Evolutionary conservation across 92 coral and sea anemone species (phyloP), one percentile per base, ranked within the genome.

Genomic region (Paramuricea clavata): DNA sequence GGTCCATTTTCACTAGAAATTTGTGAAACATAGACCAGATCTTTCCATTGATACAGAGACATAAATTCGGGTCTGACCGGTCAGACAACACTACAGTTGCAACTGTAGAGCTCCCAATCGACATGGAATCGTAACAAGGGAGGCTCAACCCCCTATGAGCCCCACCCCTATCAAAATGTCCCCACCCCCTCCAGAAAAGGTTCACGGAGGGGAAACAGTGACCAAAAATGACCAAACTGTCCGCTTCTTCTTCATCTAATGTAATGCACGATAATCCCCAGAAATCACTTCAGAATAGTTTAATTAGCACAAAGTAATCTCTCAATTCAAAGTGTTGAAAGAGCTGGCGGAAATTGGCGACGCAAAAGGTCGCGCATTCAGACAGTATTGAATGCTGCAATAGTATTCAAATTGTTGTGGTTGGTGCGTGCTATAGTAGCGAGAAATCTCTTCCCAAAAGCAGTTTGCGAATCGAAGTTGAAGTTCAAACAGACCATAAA

Each of bases 321-420:
- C n/a, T 31, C 39, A 65, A 65, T 65, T 31, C 39, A 27, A 26
- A 65, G 72, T 65, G 72, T 65, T 65, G 72, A 65, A 27, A 27
- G 72, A 65, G 72, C 34, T 1, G 10, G 9, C 39, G 19, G 12
- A 65, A 31, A 65, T 6, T 65, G 21, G 41, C 6, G 16, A 27
- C 6, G 22, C 4, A 31, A 22, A 65, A 65, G 72, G 72, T 28
- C 41, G 28, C 19, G 41, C 39, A 65, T 65, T 7, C 22, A 65
- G 72, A 28, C 72, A 12, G 7, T 33, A 27, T 65, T 65, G 10
- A 27, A 65, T 5, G 36, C 28, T 65, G 1, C 21, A 31, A 65
- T 27, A 0, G 41, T 33, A 65, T 5, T 16, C 23, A 11, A n/a
- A 22, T 60, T 26, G 61, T 52, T 0, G 19, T 52, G 17, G 23